phyloP scores from a whole-genome alignment of 2,113 vertebrate species.

The Anas platyrhynchos region DNA sequence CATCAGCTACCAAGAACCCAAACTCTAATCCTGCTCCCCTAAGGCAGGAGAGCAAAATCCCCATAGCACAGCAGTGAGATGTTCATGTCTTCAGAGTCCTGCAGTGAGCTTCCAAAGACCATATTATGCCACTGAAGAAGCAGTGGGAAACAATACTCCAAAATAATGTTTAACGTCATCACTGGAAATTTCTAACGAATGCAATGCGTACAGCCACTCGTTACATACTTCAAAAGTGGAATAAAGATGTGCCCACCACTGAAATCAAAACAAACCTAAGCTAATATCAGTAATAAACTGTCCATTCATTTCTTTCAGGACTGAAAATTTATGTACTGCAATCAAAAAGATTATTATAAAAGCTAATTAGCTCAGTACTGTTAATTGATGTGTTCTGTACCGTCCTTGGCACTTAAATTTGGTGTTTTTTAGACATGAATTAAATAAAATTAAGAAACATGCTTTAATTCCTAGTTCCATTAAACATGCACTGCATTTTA shows the following conservation, averaged over 20 bases:
- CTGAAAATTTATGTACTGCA: neutral
- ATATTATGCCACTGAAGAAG: neutral
- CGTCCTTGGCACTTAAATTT: neutral
- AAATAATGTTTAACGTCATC: neutral
- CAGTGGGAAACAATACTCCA: neutral
- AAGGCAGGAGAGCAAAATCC: neutral
- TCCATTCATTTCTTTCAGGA: neutral
- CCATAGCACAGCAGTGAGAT: neutral
- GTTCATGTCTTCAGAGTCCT: neutral
- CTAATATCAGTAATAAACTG: neutral
- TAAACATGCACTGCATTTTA: conserved; percentile 2
- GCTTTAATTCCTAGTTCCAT: conserved; percentile 29
- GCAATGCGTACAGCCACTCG: neutral
- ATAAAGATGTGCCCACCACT: neutral
- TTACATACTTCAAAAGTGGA: neutral
- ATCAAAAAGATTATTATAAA: neutral
- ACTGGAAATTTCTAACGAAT: neutral
- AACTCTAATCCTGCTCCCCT: neutral
- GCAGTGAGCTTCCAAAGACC: neutral
- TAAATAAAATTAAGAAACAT: conserved; percentile 22
- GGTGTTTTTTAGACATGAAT: neutral
- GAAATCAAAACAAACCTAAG: conserved; percentile 2
- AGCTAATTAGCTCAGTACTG: neutral
- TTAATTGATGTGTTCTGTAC: conserved; percentile 14
- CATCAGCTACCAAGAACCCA: neutral